Base-by-base conservation (phyloP, 1,140 invertebrate species). In the Drosophila lowei region DNA sequence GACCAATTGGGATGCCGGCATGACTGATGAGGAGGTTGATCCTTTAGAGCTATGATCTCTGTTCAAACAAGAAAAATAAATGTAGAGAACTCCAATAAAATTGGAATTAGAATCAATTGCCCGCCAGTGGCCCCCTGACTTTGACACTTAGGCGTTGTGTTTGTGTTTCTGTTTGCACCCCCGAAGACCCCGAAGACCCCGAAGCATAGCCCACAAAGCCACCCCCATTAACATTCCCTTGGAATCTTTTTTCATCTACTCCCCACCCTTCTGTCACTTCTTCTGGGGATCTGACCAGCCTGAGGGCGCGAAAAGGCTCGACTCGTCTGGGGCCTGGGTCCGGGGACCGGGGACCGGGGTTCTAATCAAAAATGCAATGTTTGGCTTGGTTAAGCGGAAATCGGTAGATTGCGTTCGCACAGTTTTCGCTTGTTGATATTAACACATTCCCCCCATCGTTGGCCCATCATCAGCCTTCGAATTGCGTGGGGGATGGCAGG, bases 321-420 rank as follows among this genome's bases (percentile, higher is more conserved):
- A 59, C 49, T 58, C 48, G 43, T 71, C 23, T 25, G 3, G 23
- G 0, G 4, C 21, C 21, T 23, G 21, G 21, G 21, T 23, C 21
- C 23, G 0, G 0, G 23, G 23, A 5, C 3, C 23, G 5, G 23
- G 23, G 23, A 5, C 23, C 23, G 4, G 23, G 23, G 23, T 25
- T 83, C 71, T 89, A 88, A 88, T 88, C 83, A 88, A 88, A 88
- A 88, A 89, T 88, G 83, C 83, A 88, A 88, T 88, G 79, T 88
- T 88, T 88, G 83, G 83, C 83, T 88, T 88, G 83, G 83, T 88
- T 88, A 88, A 88, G 83, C 83, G 83, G 83, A 88, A 88, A 88
- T 88, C 84, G 75, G 74, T 89, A 89, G 83, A 88, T 88, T 88
- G 79, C 84, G 83, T 88, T 13, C 70, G 78, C 83, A 85, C 76